Evolutionary conservation across 2,888 invertebrate genomes (phyloP).

Genomic region (Noctua comes): DNA sequence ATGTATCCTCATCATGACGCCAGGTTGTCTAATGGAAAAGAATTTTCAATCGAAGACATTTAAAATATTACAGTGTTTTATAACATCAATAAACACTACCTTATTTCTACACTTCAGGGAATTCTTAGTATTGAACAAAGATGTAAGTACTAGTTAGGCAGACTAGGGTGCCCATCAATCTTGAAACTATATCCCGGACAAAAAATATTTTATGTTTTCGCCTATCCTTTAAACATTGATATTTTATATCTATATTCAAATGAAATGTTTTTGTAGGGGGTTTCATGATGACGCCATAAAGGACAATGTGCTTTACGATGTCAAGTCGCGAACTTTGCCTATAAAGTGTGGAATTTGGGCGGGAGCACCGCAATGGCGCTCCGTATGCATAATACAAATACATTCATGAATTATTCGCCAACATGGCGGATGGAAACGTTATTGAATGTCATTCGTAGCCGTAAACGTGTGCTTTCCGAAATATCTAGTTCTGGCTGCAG

Average conservation of each 20-base stretch:
- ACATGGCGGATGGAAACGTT: conserved; percentile 65
- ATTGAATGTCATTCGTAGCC: conserved; percentile 69
- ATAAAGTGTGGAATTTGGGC: conserved; percentile 66
- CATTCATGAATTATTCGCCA: conserved; percentile 69
- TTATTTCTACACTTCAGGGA: neutral
- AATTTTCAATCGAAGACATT: neutral
- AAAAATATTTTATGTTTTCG: conserved; percentile 20
- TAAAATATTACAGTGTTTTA: neutral
- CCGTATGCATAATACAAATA: conserved; percentile 69
- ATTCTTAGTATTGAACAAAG: neutral
- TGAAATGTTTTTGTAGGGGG: conserved; percentile 57
- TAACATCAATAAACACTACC: neutral
- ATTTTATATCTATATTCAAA: conserved; percentile 59
- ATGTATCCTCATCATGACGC: neutral
- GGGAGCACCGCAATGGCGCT: conserved; percentile 59
- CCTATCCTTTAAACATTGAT: conserved; percentile 40
- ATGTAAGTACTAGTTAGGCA: too few species aligned
- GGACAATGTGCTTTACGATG: conserved; percentile 65
- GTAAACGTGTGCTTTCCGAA: conserved; percentile 66
- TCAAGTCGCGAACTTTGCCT: conserved; percentile 64
- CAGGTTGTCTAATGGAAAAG: neutral
- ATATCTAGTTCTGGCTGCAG: conserved; percentile 64
- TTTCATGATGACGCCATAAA: conserved; percentile 63
- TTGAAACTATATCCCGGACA: conserved; percentile 10
- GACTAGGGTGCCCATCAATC: conserved; percentile 14